Evolutionary conservation across 2,888 invertebrate genomes (phyloP).

Genomic region (Apamea monoglypha): DNA sequence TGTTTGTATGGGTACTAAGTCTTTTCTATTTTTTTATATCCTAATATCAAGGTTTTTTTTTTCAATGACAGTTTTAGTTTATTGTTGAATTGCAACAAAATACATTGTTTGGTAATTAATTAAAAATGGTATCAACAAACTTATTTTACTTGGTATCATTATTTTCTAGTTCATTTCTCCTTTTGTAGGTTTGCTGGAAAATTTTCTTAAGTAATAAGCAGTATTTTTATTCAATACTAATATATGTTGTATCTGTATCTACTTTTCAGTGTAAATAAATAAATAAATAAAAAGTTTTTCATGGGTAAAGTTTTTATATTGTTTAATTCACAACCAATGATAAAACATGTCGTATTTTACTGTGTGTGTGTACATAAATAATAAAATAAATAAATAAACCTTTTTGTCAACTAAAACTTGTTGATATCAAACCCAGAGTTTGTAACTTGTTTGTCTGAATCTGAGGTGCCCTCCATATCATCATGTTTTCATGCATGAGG

Average conservation of each 20-base stretch:
- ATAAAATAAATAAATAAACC: neutral
- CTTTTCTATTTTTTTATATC: neutral
- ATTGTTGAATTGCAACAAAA: neutral
- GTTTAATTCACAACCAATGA: neutral
- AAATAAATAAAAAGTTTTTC: neutral
- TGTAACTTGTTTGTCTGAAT: neutral
- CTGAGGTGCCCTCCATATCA: neutral
- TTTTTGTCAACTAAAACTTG: conserved; percentile 1
- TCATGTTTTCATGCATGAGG: conserved; percentile 23
- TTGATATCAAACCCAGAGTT: neutral
- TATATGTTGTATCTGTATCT: neutral
- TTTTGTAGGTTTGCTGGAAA: too few relatives aligned
- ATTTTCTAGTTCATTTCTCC: too few relatives aligned
- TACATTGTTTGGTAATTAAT: neutral
- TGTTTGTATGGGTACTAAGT: neutral
- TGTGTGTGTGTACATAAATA: neutral
- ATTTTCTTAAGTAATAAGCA: too few relatives aligned
- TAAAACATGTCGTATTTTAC: neutral
- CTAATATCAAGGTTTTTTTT: neutral
- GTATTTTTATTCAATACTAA: too few relatives aligned
- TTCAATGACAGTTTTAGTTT: neutral
- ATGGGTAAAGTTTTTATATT: neutral
- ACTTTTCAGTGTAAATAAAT: too few relatives aligned
- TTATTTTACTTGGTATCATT: neutral
- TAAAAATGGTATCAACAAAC: neutral